These are phyloP conservation scores for Agrilus mali DNA, from an alignment of 2,888 invertebrate genomes.

Conservation along the genomic window DNA sequence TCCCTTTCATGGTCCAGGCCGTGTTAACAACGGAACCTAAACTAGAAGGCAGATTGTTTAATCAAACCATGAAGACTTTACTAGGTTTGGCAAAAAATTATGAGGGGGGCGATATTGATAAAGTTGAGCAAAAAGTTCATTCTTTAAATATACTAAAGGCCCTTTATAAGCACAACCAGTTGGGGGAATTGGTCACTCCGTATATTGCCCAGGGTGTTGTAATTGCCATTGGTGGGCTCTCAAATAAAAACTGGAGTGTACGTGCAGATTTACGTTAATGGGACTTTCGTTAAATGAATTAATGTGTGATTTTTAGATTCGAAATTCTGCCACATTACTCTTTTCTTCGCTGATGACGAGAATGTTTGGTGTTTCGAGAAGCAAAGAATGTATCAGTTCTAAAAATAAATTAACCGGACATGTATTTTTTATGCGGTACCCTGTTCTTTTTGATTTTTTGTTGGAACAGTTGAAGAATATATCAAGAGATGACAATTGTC, in stretches of 20 bases:
- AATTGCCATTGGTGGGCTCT: conserved; percentile 62
- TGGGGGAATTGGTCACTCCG: conserved; percentile 57
- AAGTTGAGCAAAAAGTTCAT: conserved; percentile 53
- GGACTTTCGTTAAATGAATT: not conserved
- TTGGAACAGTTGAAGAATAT: conserved; percentile 23
- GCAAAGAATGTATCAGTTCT: conserved; percentile 42
- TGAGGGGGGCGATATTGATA: conserved; percentile 17
- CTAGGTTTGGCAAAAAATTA: conserved; percentile 35
- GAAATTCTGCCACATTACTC: conserved; percentile 77
- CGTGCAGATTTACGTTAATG: conserved; percentile 24
- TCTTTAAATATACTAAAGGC: conserved; percentile 78
- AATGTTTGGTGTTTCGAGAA: conserved; percentile 73
- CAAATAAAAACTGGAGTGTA: conserved; percentile 65
- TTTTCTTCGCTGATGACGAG: conserved; percentile 73
- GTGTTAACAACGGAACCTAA: conserved; percentile 62
- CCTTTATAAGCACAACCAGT: conserved; percentile 60
- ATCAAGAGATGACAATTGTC: conserved; percentile 35
- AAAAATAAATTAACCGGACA: conserved; percentile 62
- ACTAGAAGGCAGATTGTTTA: conserved; percentile 42
- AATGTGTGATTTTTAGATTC: conserved; percentile 41
- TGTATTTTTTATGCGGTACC: conserved; percentile 66
- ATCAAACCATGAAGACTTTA: conserved; percentile 43
- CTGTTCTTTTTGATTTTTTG: conserved; percentile 47
- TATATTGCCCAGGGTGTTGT: conserved; percentile 59
- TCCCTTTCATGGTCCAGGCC: conserved; percentile 85